These are phyloP conservation scores for Coregonus suidteri DNA, from an alignment of 2,797 vertebrate species.

Conservation along the genomic window DNA sequence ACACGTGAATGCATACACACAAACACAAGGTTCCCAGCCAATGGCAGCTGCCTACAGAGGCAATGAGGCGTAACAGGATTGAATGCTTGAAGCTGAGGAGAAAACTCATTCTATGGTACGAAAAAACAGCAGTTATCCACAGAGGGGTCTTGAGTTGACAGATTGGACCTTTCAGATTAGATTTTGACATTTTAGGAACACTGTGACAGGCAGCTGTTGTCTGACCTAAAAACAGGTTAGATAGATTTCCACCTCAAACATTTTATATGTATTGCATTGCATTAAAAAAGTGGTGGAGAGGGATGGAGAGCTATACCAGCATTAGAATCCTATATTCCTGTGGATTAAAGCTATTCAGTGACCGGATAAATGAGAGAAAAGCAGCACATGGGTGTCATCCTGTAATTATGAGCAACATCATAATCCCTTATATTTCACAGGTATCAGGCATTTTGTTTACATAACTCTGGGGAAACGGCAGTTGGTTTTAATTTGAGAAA, in stretches of 20 bases:
- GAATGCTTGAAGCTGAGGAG: constrained; percentile 6
- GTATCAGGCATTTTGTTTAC: neutral
- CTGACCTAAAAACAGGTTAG: neutral
- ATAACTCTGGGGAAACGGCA: neutral
- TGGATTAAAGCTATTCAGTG: neutral
- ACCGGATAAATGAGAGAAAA: neutral
- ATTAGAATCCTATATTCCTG: neutral
- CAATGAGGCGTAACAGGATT: constrained; percentile 30
- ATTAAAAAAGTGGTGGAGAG: neutral
- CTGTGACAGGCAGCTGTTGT: neutral
- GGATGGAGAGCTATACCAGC: neutral
- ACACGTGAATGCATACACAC: constrained; percentile 16
- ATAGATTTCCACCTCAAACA: neutral
- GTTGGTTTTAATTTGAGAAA: constrained; percentile 1
- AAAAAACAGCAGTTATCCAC: neutral
- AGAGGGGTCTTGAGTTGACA: neutral
- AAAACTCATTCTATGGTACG: neutral
- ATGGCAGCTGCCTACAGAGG: constrained; percentile 27
- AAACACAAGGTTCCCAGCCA: constrained; percentile 21
- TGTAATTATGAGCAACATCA: neutral
- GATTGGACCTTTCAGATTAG: neutral
- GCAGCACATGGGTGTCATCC: neutral
- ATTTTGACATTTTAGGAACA: neutral
- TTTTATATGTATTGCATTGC: neutral
- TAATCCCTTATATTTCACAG: neutral